These are phyloP conservation scores for Bostrychus sinensis DNA, from an alignment of 2,113 vertebrate species.

Conservation along the genomic window DNA sequence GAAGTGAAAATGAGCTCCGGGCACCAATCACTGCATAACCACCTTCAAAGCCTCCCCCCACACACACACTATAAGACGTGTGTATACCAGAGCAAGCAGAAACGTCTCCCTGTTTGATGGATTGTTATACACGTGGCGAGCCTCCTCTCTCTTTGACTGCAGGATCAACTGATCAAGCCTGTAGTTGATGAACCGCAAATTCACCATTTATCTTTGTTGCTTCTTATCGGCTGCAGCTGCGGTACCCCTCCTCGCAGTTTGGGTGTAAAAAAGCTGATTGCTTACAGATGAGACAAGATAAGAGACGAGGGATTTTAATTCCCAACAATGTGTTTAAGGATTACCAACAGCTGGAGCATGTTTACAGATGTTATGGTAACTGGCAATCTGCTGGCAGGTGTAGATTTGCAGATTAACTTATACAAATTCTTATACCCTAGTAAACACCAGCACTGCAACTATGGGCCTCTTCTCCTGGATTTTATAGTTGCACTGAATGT, in stretches of 20 bases:
- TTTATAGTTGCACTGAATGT: too few species aligned
- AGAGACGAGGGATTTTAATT: conserved; percentile 22
- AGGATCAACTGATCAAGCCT: conserved; percentile 44
- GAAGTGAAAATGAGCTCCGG: conserved; percentile 64
- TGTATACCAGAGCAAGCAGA: conserved; percentile 13
- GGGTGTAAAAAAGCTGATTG: conserved; percentile 51
- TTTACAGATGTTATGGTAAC: conserved; percentile 24
- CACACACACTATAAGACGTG: conserved; percentile 17
- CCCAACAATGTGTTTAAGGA: conserved; percentile 46
- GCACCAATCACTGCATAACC: conserved; percentile 41
- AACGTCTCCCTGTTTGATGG: conserved; percentile 33
- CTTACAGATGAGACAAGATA: conserved; percentile 57
- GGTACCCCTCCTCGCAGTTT: conserved; percentile 18
- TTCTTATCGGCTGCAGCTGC: conserved; percentile 54
- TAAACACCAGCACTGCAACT: too few species aligned
- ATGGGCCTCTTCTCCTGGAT: too few species aligned
- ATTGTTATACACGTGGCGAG: conserved; percentile 22
- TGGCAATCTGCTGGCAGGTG: conserved; percentile 1
- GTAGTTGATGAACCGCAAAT: conserved; percentile 41
- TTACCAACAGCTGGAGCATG: conserved; percentile 43
- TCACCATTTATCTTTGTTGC: conserved; percentile 22
- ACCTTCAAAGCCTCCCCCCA: conserved; percentile 38
- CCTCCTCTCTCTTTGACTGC: conserved; percentile 36
- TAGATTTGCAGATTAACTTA: background rate
- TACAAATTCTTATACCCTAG: too few species aligned